Evolutionary conservation across 1,140 invertebrate species (phyloP), one percentile per base, ranked within the genome.

Genomic region (Neodiprion pinetum): DNA sequence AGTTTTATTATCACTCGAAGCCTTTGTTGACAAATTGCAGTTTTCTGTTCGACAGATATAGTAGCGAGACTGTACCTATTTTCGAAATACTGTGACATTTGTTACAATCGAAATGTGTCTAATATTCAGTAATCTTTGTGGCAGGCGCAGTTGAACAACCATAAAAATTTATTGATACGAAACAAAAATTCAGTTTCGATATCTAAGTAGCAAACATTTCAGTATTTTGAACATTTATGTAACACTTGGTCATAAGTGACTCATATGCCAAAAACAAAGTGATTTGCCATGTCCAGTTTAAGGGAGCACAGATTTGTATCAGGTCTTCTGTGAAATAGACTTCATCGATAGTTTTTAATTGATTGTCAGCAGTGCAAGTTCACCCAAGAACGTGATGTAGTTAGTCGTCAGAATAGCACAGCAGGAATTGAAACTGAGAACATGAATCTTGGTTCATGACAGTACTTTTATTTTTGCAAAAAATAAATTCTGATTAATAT

Each of bases 251-350:
- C 67, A 47, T 23, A 69, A 69, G 23, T 69, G 67, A 69, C 67
- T 23, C 17, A 69, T 74, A 77, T 73, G 74, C 74, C 76, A 77
- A 77, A 79, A 74, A 74, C 67, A 80, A 65, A 75, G 74, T 73
- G 78, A 78, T 78, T 80, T 76, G 75, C 75, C 77, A 78, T 80
- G 77, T 77, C 71, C 69, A 72, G 72, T 61, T n/a, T 68, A 53
- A 65, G 68, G 14, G 72, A 77, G 67, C n/a, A 70, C 75, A 72
- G 53, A 61, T 61, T 61, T 61, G 50, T 48, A 68, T 67, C 65
- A 66, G n/a, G 71, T 48, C 68, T 40, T 72, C 74, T 74, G 74
- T 67, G 48, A 67, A 61, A 73, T n/a, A 75, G 4, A 73, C 14
- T 74, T 74, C 72, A 21, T 47, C 70, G 48, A 10, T 70, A 76